Evolutionary conservation across 2,888 invertebrate genomes (phyloP), one percentile per base, ranked within the genome.

Genomic region (Aspidiotus rigidus): DNA sequence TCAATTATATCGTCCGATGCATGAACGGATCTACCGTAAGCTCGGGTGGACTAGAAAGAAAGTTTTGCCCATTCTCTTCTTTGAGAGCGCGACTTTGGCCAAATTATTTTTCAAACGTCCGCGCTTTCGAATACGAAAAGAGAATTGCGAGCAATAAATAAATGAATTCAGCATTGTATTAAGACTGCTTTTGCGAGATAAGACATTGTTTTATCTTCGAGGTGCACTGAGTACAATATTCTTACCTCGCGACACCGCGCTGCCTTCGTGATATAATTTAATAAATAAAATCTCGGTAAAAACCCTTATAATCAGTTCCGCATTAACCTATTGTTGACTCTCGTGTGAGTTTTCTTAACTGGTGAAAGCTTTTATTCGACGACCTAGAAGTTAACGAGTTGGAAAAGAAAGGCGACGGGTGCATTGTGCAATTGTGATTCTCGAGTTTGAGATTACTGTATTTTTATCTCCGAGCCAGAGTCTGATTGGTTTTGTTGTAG

Each of bases 241-340:
- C 49, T n/a, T 49, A n/a, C 49, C 49, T 49, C 28, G 28, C 28
- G 28, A 28, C 59, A 39, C 56, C 59, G 17, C 9, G 17, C 16
- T 39, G 39, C 28, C 13, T 59, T 39, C 59, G 49, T 49, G 10
- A 49, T 49, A 49, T n/a, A 10, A 15, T 62, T 62, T 62, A 62
- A 62, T 62, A 62, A 62, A 62, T 62, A 62, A 40, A 62, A 62
- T 62, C 62, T 62, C 42, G 13, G n/a, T n/a, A 42, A 7, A 62
- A 62, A 62, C 41, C 62, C 62, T 62, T 62, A 62, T 62, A 62
- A 62, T 62, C 62, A 62, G 62, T 41, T 62, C 42, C 42, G 62
- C 62, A 62, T 62, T 62, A 62, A 62, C 62, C 62, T 62, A 62
- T 62, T 62, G 62, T 62, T 62, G 62, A 62, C 62, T 62, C 28